These are phyloP conservation scores for Cephus nigrinus DNA, from an alignment of 2,888 invertebrate genomes.

Conservation along the genomic window DNA sequence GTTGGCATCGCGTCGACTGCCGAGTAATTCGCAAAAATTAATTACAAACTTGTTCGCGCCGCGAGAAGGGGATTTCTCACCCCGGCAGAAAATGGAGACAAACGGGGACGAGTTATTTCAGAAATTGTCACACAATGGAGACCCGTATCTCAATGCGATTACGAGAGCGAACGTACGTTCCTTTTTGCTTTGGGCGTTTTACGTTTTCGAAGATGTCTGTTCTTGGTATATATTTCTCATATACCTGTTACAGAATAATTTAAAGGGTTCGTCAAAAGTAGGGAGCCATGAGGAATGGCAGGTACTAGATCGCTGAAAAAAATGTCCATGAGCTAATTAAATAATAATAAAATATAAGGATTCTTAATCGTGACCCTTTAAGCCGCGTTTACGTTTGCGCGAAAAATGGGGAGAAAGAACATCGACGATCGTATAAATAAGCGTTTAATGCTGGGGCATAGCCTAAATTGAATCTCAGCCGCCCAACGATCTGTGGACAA, in stretches of 20 bases:
- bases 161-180: neutral
- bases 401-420: slow-evolving; percentile 18
- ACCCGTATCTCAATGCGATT: neutral
- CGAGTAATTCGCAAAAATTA: slow-evolving; percentile 64
- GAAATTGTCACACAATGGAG: slow-evolving; percentile 51
- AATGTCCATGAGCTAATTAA: neutral
- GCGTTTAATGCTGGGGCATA: slow-evolving; percentile 48
- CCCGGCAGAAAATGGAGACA: slow-evolving; percentile 45
- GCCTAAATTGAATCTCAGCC: slow-evolving; percentile 59
- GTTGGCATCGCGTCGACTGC: slow-evolving; percentile 54
- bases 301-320: neutral
- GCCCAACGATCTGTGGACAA: slow-evolving; percentile 46
- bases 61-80: slow-evolving; percentile 45
- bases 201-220: neutral
- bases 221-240: neutral
- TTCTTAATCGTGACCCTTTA: neutral
- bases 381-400: slow-evolving; percentile 20
- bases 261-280: neutral
- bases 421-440: slow-evolving; percentile 40
- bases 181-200: neutral
- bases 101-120: slow-evolving; percentile 49
- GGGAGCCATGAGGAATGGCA: neutral
- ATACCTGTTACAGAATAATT: neutral
- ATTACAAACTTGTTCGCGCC: slow-evolving; percentile 58
- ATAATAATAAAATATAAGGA: neutral